phyloP scores from a whole-genome alignment of 1,140 invertebrate species.

The Drosophila ironensis region DNA sequence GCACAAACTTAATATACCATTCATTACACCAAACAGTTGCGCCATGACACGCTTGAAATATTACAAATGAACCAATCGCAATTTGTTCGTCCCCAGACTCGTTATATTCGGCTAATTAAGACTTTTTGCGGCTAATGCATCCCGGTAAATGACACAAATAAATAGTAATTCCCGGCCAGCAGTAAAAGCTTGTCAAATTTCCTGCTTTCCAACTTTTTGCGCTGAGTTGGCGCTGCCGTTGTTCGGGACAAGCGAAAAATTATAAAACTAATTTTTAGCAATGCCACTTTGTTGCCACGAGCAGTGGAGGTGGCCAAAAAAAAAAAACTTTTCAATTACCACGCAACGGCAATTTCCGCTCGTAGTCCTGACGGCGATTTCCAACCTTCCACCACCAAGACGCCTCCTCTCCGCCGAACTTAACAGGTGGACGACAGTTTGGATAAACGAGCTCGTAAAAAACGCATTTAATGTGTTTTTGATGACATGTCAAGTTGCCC shows the following conservation, averaged over 20 bases:
- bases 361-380: conserved; percentile 26
- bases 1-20: no score
- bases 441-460: conserved; percentile 75
- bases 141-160: no score
- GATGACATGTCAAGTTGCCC: conserved; percentile 75
- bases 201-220: conserved; percentile 42
- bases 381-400: conserved; percentile 3
- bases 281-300: conserved; percentile 54
- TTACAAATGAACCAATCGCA: no score
- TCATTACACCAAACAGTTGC: no score
- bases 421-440: conserved; percentile 76
- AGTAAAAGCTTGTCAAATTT: conserved; percentile 54
- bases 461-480: conserved; percentile 79
- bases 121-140: no score
- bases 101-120: no score
- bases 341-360: conserved; percentile 62
- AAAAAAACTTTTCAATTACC: conserved; percentile 63
- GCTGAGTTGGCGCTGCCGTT: conserved; percentile 28
- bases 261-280: conserved; percentile 65
- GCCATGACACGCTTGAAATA: no score
- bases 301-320: conserved; percentile 2
- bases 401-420: conserved; percentile 9
- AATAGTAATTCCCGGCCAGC: no score
- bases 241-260: conserved; percentile 33
- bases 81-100: no score